phyloP scores from a whole-genome alignment of 2,888 invertebrate genomes.

The Antheraea assamensis region DNA sequence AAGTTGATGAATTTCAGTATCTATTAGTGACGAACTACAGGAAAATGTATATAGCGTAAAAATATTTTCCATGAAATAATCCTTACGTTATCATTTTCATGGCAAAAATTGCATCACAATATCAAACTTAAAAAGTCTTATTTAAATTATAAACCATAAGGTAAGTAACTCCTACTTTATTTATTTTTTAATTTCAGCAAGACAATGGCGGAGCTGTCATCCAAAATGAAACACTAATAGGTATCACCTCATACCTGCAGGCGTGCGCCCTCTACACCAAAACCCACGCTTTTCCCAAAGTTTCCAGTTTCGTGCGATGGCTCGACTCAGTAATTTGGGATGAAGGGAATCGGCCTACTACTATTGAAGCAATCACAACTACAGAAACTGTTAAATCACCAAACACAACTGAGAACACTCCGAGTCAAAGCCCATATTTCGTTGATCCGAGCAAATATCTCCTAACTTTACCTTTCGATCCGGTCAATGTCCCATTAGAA shows the following conservation, averaged over 20 bases:
- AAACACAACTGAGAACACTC: slow-evolving; percentile 40
- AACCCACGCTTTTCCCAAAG: slow-evolving; percentile 70
- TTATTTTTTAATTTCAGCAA: slow-evolving; percentile 49
- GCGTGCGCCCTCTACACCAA: slow-evolving; percentile 68
- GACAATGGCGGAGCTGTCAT: slow-evolving; percentile 75
- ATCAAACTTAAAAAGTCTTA: too few species aligned
- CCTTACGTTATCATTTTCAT: too few species aligned
- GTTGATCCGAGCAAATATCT: slow-evolving; percentile 58
- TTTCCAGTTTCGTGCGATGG: slow-evolving; percentile 63
- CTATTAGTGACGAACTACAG: too few species aligned
- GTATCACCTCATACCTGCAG: slow-evolving; percentile 61
- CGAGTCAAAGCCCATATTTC: slow-evolving; percentile 35
- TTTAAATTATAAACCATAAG: too few species aligned
- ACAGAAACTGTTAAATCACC: slow-evolving; percentile 27
- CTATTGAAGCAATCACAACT: slow-evolving; percentile 28
- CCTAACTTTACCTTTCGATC: slow-evolving; percentile 67
- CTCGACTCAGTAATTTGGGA: slow-evolving; percentile 73
- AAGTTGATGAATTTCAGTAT: too few species aligned
- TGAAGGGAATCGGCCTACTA: slow-evolving; percentile 58
- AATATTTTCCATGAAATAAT: too few species aligned
- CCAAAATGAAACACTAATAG: slow-evolving; percentile 70
- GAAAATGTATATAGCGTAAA: too few species aligned
- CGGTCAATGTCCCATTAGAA: slow-evolving; percentile 68
- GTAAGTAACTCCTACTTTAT: too few species aligned
- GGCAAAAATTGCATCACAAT: too few species aligned